Base-by-base conservation (phyloP, 1,140 invertebrate species). In the Dendrolimus punctatus region DNA sequence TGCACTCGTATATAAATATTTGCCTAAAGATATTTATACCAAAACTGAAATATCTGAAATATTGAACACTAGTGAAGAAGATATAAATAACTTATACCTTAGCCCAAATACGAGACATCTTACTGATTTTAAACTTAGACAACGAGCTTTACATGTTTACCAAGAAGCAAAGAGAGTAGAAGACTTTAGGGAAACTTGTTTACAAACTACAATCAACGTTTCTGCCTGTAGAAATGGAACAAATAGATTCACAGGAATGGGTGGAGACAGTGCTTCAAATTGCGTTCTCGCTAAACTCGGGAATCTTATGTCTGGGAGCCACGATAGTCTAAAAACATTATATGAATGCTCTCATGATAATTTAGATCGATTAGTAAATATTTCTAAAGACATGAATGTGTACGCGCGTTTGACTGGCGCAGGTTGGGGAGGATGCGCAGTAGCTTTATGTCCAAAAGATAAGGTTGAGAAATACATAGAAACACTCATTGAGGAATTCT, bases 361-460 rank as follows among this genome's bases (percentile, higher is more conserved):
- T 66, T 88, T 99, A 52, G 97, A 99, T 82, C 85, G 87, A 49
- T 87, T 99, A 5, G 96, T 99, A 39, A 83, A 93, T 38, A 78
- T 94, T 46, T 95, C 96, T n/a, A 80, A 90, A 51, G 78, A 91
- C 47, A 88, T 91, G 51, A 92, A 94, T 40, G 87, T 95, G 23
- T 96, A 97, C 40, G 94, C 95, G 6, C 90, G 98, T 58, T 87
- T 99, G 40, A 99, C 98, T 5, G 98, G 98, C 50, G 96, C 96
- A 9, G 96, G 96, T 90, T 99, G 98, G 98, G 98, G 98, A 23
- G 98, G 98, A 3, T 99, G 97, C 84, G 91, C 95, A 55, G 96
- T 99, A 8, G 95, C 96, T 23, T 87, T 99, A 60, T 90, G 91
- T 54, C 89, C 92, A 1, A 87, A 90, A 47, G 89, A 92, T 38